phyloP scores from a whole-genome alignment of 2,888 invertebrate genomes.

The Dascillus cervinus region DNA sequence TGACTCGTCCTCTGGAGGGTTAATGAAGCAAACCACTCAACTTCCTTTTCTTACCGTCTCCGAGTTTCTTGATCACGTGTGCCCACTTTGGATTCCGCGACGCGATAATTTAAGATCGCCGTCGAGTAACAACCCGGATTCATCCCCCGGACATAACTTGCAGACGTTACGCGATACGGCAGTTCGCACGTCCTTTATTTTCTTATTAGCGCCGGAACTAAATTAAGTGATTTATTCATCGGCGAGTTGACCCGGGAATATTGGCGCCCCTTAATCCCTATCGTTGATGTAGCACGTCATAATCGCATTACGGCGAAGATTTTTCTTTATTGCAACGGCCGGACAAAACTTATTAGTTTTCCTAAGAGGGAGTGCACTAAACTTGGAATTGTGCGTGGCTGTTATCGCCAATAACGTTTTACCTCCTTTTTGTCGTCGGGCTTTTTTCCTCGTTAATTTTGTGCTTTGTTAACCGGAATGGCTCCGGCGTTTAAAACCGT shows the following conservation, averaged over 20 bases:
- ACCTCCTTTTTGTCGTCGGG: conserved; percentile 10
- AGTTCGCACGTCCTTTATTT: conserved; percentile 6
- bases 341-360: conserved; percentile 21
- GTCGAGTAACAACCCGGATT: too few species aligned
- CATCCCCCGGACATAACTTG: too few species aligned
- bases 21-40: conserved; percentile 12
- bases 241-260: conserved; percentile 6
- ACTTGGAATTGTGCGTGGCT: conserved; percentile 16
- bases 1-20: conserved; percentile 14
- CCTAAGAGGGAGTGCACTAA: conserved; percentile 20
- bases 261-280: too few species aligned
- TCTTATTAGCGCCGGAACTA: too few species aligned
- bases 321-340: conserved; percentile 19
- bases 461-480: background rate
- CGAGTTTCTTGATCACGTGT: too few species aligned
- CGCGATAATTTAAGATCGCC: too few species aligned
- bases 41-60: conserved; percentile 6
- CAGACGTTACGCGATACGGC: conserved; percentile 12
- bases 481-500: too few species aligned
- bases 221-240: too few species aligned
- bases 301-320: conserved; percentile 18
- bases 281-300: conserved; percentile 15
- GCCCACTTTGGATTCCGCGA: too few species aligned
- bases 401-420: conserved; percentile 19
- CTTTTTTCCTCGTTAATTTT: conserved; percentile 2